Evolutionary conservation across 2,888 invertebrate species (phyloP).

Genomic region (Clistopyga incitator): DNA sequence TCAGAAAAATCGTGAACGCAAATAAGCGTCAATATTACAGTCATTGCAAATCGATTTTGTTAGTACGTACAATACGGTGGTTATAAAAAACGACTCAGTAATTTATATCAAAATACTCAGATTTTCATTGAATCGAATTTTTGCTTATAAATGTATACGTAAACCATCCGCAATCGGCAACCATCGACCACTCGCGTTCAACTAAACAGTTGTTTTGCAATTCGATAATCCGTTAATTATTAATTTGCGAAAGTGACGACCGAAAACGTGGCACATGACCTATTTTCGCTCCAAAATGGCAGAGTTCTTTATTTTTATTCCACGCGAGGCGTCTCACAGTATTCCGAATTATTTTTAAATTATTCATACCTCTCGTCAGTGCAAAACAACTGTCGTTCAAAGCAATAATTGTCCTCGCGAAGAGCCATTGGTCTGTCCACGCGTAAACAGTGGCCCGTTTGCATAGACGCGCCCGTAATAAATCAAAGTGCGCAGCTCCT

Average conservation of each 20-base stretch:
- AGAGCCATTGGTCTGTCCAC: constrained; percentile 1
- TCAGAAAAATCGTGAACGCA: neutral
- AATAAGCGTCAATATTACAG: neutral
- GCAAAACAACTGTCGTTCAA: neutral
- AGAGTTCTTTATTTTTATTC: too few relatives aligned
- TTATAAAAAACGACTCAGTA: neutral
- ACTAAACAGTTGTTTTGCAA: too few relatives aligned
- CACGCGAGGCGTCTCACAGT: too few relatives aligned
- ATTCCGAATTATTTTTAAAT: too few relatives aligned
- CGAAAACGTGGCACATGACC: too few relatives aligned
- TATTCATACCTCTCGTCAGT: neutral
- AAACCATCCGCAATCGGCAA: too few relatives aligned
- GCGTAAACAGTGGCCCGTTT: neutral
- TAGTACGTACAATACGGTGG: neutral
- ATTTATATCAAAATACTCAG: neutral
- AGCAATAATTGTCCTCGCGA: neutral
- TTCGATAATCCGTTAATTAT: neutral
- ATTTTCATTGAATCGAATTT: neutral
- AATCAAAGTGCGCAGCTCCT: constrained; percentile 4
- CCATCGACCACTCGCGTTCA: too few relatives aligned
- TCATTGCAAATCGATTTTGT: neutral
- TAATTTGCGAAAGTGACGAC: neutral
- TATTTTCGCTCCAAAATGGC: too few relatives aligned
- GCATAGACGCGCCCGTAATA: neutral
- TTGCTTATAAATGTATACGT: neutral